Evolutionary conservation across 2,797 vertebrate species (phyloP), one percentile per base, ranked within the genome.

Genomic region (Melanogrammus aeglefinus): DNA sequence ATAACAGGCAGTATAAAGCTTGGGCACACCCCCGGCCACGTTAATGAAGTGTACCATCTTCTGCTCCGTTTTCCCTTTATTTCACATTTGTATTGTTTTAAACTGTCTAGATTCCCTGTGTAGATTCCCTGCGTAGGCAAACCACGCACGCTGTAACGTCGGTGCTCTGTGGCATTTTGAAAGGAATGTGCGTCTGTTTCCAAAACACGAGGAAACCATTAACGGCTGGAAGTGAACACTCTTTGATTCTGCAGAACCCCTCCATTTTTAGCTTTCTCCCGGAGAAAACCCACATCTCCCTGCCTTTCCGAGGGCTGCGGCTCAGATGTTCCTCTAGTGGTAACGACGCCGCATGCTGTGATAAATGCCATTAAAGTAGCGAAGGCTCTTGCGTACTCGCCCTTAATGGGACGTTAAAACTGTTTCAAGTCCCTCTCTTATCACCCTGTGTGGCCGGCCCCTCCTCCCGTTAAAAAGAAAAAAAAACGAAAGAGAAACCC

Each of bases 361-460:
- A 71, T 74, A 77, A 77, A 77, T 75, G 69, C 72, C 63, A 31
- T 76, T 76, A 41, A 77, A 78, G 77, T 51, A 78, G 77, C 14
- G 44, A 70, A 74, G 51, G 8, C 31, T 66, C 79, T 83, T 63
- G 69, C 27, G 75, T 38, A 69, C 21, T 1, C 21, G 24, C 13
- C 35, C 29, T 83, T 79, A 77, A 83, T 57, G 41, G 77, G n/a
- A 72, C 33, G 47, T 69, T 77, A 72, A 81, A 78, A 10, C 75
- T 27, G 51, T 81, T 75, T 80, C 41, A 83, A 80, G 77, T 33
- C 71, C 27, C 69, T 38, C 74, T 80, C 76, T 76, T 75, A 83
- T 79, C 79, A 73, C 41, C 82, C 74, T 83, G 79, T 83, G 82
- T 83, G 79, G 82, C n/a, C n/a, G 4, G 2, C 57, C 57, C n/a